These are phyloP conservation scores for Spisula subtruncata DNA, from an alignment of 2,888 invertebrate species.

Conservation along the genomic window DNA sequence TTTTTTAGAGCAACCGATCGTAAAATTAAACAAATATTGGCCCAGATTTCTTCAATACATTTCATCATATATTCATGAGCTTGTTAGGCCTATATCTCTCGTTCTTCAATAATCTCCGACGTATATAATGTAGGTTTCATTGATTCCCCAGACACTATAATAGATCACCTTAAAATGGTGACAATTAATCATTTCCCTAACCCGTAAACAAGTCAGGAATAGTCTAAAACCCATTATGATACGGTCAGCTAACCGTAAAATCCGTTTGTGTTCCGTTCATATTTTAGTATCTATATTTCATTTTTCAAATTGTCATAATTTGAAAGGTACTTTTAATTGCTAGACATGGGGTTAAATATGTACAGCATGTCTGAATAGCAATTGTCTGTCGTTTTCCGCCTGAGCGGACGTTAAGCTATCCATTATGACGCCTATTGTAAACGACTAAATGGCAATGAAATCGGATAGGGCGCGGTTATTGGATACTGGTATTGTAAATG, in stretches of 20 bases:
- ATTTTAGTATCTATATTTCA: conserved; percentile 2
- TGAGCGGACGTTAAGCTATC: not conserved
- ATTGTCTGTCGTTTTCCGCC: conserved; percentile 38
- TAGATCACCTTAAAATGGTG: not conserved
- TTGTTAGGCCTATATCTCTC: no score
- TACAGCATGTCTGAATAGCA: not conserved
- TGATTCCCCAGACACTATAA: not conserved
- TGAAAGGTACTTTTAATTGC: not conserved
- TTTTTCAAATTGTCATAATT: conserved; percentile 31
- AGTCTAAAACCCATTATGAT: conserved; percentile 7
- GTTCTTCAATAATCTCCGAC: no score
- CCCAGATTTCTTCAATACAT: no score
- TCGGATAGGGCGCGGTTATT: conserved; percentile 35
- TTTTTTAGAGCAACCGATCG: no score
- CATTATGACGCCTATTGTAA: conserved; percentile 15
- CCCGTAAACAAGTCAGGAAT: not conserved
- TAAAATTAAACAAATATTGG: no score
- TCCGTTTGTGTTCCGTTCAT: not conserved
- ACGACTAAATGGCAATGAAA: conserved; percentile 34
- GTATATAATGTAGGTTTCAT: no score
- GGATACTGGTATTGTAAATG: conserved; percentile 34
- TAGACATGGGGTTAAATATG: conserved; percentile 16
- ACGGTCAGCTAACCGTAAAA: not conserved
- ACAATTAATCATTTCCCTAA: not conserved
- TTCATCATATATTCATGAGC: no score